These are phyloP conservation scores for Macrostomum cliftonense DNA, from an alignment of 2,888 invertebrate species.

Conservation along the genomic window DNA sequence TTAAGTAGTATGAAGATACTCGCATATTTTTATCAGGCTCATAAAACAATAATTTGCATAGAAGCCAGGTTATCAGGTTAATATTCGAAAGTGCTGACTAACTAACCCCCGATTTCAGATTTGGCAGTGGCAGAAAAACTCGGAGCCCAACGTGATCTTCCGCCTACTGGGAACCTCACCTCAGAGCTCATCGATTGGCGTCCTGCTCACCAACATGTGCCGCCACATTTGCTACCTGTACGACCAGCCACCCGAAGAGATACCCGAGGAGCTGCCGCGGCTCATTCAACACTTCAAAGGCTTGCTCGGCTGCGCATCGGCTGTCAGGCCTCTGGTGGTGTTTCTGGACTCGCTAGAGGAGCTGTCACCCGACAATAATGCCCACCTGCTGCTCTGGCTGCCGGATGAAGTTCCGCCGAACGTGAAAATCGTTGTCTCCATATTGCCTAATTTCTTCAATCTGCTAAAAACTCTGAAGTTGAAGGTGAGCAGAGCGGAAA, in stretches of 20 bases:
- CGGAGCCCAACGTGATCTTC: conserved; percentile 58
- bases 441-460: conserved; percentile 17
- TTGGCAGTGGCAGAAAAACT: too few species aligned
- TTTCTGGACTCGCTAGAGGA: conserved; percentile 93
- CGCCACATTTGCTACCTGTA: conserved; percentile 57
- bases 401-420: conserved; percentile 68
- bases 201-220: conserved; percentile 78
- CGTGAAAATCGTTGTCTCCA: conserved; percentile 73
- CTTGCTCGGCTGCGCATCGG: conserved; percentile 47
- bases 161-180: conserved; percentile 88
- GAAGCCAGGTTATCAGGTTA: too few species aligned
- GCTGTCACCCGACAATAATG: conserved; percentile 74
- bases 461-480: conserved; percentile 18
- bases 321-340: conserved; percentile 55
- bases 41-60: too few species aligned
- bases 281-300: conserved; percentile 87
- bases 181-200: conserved; percentile 71
- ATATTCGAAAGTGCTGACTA: too few species aligned
- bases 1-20: too few species aligned
- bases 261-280: conserved; percentile 85
- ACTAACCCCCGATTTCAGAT: too few species aligned
- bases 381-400: conserved; percentile 85
- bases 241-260: conserved; percentile 47
- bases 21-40: too few species aligned
- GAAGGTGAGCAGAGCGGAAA: conserved; percentile 17